Conservation (phyloP, 2,888 invertebrate species). For the Tetanocera ferruginea region DNA sequence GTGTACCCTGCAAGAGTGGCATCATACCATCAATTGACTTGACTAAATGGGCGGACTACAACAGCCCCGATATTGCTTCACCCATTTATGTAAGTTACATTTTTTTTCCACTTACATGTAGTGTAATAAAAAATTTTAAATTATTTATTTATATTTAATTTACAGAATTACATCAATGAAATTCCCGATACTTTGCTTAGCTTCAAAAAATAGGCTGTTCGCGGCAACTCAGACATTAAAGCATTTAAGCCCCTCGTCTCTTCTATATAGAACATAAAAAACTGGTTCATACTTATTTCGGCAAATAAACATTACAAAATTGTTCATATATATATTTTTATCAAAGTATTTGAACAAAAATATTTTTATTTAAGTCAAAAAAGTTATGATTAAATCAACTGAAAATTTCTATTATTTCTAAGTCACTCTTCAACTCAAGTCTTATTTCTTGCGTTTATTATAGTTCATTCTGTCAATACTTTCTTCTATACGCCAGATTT, state of each 20-base stretch:
- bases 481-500: neutral
- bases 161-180: conserved; percentile 70
- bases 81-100: conserved; percentile 79
- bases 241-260: neutral
- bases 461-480: neutral
- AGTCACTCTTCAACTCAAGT: conserved; percentile 47
- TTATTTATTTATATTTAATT: conserved; percentile 48
- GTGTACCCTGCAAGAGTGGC: conserved; percentile 91
- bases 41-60: conserved; percentile 88
- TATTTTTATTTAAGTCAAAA: too few relatives aligned
- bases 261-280: neutral
- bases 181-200: conserved; percentile 69
- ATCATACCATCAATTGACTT: conserved; percentile 89
- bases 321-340: too few relatives aligned
- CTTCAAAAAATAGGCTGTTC: conserved; percentile 64
- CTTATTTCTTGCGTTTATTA: conserved; percentile 4
- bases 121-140: neutral
- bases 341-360: too few relatives aligned
- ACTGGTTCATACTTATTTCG: too few relatives aligned
- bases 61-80: conserved; percentile 71
- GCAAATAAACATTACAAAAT: too few relatives aligned
- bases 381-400: too few relatives aligned
- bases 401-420: conserved; percentile 38
- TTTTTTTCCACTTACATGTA: neutral
- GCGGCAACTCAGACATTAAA: neutral